A percentile compares a stretch with the other conserved stretches of the same genome.
These are phyloP conservation scores for Ichneumoninae sp. DNA, from an alignment of 2,888 invertebrate species.

Conservation along the genomic window DNA sequence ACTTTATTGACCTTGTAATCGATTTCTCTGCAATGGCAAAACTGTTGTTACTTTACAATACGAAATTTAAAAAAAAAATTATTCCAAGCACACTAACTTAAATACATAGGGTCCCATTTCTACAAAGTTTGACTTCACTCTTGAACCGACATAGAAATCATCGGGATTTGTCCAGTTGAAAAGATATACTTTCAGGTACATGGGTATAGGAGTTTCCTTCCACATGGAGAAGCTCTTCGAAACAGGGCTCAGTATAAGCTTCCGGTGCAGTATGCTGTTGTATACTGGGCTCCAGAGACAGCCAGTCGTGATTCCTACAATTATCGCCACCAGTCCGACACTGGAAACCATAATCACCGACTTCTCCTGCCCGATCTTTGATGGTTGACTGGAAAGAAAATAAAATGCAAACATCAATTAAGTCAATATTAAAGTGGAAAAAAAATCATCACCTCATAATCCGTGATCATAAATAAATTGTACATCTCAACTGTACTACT, in stretches of 20 bases:
- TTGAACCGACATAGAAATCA: constrained; percentile 86
- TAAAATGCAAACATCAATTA: neutral
- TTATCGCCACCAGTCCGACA: constrained; percentile 71
- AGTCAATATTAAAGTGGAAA: neutral
- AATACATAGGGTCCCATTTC: constrained; percentile 92
- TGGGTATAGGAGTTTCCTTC: constrained; percentile 93
- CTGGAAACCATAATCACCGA: constrained; percentile 67
- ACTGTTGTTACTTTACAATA: constrained; percentile 1
- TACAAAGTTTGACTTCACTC: constrained; percentile 87
- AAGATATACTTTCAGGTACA: constrained; percentile 91
- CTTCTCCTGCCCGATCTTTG: constrained; percentile 70
- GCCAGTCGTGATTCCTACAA: constrained; percentile 74
- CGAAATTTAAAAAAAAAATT: constrained; percentile 33
- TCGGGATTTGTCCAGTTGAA: constrained; percentile 93
- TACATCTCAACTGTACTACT: too few species aligned
- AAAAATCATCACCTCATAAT: neutral
- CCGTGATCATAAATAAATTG: too few species aligned
- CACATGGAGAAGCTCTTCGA: constrained; percentile 90
- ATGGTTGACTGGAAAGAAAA: constrained; percentile 67
- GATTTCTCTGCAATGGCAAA: constrained; percentile 75
- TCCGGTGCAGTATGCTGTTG: constrained; percentile 83
- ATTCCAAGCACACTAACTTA: constrained; percentile 86
- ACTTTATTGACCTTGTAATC: constrained; percentile 86
- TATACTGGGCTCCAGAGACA: constrained; percentile 77
- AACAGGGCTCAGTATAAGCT: constrained; percentile 87